Percentiles rank a stretch among this genome's conserved stretches.
phyloP scores from a whole-genome alignment of 2,113 vertebrate genomes.

The Zosterops pallidus region DNA sequence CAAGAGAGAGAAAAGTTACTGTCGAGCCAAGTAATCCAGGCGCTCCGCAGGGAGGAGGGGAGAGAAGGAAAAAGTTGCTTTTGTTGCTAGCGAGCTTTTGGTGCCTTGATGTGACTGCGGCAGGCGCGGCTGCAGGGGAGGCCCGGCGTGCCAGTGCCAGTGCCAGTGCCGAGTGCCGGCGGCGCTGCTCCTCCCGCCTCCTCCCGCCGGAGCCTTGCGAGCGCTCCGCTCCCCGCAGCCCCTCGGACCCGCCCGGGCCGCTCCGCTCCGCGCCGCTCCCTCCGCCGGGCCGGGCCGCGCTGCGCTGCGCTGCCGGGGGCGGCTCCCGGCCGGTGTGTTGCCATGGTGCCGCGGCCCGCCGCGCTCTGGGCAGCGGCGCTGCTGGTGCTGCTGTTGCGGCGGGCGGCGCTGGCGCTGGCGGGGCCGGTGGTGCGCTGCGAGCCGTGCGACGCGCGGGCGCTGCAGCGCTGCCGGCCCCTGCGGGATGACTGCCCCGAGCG shows the following conservation, averaged over 20 bases:
- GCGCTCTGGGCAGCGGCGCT: slow-evolving; percentile 77
- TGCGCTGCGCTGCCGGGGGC: not conserved
- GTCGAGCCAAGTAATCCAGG: not conserved
- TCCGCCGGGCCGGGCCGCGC: not conserved
- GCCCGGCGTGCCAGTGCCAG: not conserved
- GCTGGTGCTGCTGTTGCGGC: slow-evolving; percentile 80
- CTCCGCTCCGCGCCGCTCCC: not conserved
- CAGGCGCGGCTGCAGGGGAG: not conserved
- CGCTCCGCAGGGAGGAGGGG: not conserved
- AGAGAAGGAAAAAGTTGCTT: not conserved
- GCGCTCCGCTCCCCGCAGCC: not conserved
- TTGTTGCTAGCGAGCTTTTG: not conserved
- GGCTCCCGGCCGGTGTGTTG: slow-evolving; percentile 38
- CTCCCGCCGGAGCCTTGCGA: not conserved
- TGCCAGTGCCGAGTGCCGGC: not conserved
- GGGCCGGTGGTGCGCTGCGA: slow-evolving; percentile 89
- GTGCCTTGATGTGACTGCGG: not conserved
- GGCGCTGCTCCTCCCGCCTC: not conserved
- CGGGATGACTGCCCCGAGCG: slow-evolving; percentile 80
- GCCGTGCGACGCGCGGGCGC: slow-evolving; percentile 82
- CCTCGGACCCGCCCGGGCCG: not conserved
- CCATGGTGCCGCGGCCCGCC: slow-evolving; percentile 78
- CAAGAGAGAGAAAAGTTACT: not conserved
- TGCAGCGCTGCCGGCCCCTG: slow-evolving; percentile 82
- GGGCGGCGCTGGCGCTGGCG: slow-evolving; percentile 70